Evolutionary conservation across 2,113 vertebrate species (phyloP).

Genomic region (Perccottus glenii): DNA sequence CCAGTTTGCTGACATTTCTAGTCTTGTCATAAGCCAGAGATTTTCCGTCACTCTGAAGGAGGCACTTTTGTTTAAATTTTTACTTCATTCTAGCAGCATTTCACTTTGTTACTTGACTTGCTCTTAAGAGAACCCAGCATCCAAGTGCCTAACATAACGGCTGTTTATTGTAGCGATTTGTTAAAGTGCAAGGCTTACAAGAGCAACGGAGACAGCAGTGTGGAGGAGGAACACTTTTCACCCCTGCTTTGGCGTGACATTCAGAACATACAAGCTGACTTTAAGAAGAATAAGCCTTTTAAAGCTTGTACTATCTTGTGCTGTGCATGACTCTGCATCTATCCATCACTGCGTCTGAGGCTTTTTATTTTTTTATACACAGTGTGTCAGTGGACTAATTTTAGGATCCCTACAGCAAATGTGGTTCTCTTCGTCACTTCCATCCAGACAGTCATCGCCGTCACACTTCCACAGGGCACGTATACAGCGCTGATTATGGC

Average conservation of each 20-base stretch:
- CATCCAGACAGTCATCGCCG: constrained; percentile 95
- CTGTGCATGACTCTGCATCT: constrained; percentile 3
- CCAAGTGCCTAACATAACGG: constrained; percentile 30
- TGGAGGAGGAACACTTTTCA: constrained; percentile 32
- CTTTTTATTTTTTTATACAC: neutral
- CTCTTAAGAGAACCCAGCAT: constrained; percentile 32
- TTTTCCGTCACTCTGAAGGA: neutral
- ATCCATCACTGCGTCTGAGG: neutral
- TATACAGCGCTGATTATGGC: constrained; percentile 90
- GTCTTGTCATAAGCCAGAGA: neutral
- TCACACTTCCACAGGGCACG: constrained; percentile 92
- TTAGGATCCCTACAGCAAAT: constrained; percentile 84
- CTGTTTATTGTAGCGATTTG: constrained; percentile 58
- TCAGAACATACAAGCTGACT: constrained; percentile 48
- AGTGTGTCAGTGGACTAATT: neutral
- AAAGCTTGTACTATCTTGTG: constrained; percentile 23
- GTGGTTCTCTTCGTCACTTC: constrained; percentile 88
- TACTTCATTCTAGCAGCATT: constrained; percentile 45
- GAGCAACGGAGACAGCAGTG: constrained; percentile 17
- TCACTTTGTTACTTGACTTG: constrained; percentile 40
- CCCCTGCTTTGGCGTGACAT: constrained; percentile 38
- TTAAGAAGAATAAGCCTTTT: constrained; percentile 27
- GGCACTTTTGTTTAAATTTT: constrained; percentile 48
- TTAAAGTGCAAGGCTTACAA: constrained; percentile 40
- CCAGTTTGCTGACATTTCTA: neutral